Evolutionary conservation across 2,113 vertebrate species (phyloP).

Genomic region (Leptodactylus fuscus): DNA sequence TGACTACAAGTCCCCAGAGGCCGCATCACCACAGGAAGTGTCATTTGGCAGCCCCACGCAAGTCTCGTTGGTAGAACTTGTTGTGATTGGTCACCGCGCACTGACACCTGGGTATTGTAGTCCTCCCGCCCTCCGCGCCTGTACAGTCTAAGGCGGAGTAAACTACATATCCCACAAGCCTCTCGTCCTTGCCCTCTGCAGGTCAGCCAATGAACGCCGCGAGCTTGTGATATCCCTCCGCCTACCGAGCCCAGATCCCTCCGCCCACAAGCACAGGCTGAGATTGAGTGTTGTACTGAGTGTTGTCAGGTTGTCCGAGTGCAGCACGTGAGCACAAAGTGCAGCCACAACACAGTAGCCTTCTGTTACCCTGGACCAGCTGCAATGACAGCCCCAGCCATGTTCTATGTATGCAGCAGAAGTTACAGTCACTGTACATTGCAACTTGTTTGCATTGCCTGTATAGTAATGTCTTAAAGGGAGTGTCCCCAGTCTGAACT

Average conservation of each 20-base stretch:
- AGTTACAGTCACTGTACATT: background rate
- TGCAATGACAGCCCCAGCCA: too few relatives aligned
- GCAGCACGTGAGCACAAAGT: background rate
- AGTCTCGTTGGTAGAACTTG: background rate
- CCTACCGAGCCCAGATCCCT: background rate
- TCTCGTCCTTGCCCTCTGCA: background rate
- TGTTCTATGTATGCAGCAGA: background rate
- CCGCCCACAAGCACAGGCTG: background rate
- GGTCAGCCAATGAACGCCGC: constrained; percentile 14
- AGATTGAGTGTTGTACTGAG: background rate
- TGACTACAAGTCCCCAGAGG: too few relatives aligned
- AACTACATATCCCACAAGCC: constrained; percentile 28
- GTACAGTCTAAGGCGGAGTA: too few relatives aligned
- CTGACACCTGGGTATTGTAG: constrained; percentile 23
- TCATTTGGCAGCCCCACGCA: background rate
- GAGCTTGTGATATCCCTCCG: background rate
- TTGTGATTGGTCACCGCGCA: background rate
- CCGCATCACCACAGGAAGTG: constrained; percentile 18
- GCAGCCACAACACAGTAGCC: background rate
- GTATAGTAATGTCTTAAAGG: too few relatives aligned
- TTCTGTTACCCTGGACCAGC: too few relatives aligned
- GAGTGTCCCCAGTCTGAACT: too few relatives aligned
- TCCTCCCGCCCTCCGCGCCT: background rate
- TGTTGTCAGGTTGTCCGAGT: background rate
- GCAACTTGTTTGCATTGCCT: background rate